Conservation (phyloP, 2,888 invertebrate species). For the Epinotia brunnichana region DNA sequence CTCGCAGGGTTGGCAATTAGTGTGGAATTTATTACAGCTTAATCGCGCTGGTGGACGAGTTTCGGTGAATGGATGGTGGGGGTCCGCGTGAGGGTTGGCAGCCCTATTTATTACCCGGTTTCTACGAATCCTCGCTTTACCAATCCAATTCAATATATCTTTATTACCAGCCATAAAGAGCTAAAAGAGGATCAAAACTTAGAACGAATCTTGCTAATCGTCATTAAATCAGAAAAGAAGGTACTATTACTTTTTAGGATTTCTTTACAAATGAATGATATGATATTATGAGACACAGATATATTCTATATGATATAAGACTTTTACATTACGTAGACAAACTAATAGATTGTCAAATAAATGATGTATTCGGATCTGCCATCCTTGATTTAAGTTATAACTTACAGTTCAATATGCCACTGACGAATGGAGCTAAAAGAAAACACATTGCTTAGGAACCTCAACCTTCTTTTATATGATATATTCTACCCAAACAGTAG, state of each 20-base stretch:
- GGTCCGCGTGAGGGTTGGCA: conserved; percentile 58
- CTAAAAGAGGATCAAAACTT: conserved; percentile 7
- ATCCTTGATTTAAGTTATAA: background rate
- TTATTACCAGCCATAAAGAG: conserved; percentile 31
- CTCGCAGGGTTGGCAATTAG: conserved; percentile 67
- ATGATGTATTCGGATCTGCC: background rate
- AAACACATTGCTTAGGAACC: background rate
- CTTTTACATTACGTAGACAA: background rate
- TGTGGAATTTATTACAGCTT: conserved; percentile 63
- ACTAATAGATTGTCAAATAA: background rate
- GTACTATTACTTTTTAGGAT: too few species aligned
- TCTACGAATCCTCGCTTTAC: conserved; percentile 39
- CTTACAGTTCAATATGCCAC: background rate
- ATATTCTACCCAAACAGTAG: background rate
- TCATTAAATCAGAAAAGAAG: background rate
- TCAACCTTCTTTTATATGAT: background rate
- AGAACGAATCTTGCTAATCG: background rate
- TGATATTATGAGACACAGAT: too few species aligned
- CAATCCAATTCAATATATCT: conserved; percentile 31
- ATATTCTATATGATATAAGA: too few species aligned
- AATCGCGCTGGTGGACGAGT: conserved; percentile 61
- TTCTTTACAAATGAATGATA: too few species aligned
- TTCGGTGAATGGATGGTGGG: conserved; percentile 54
- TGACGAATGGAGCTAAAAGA: background rate
- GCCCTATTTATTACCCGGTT: conserved; percentile 47